A percentile compares a stretch with the other conserved stretches of the same genome.
These are phyloP conservation scores for Lepidurus arcticus DNA, from an alignment of 1,140 invertebrate genomes.

Conservation along the genomic window DNA sequence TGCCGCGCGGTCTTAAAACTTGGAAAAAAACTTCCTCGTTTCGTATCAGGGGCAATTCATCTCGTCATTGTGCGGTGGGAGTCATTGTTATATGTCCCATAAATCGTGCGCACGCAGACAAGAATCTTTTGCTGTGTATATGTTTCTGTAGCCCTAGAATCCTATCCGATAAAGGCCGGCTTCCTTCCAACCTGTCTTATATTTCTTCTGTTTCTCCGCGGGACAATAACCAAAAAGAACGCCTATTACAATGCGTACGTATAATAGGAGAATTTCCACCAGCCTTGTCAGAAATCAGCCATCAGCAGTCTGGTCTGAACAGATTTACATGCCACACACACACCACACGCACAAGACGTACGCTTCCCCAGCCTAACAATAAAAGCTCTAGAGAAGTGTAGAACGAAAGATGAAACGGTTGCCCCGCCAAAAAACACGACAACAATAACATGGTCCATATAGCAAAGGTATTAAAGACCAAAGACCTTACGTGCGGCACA, in stretches of 20 bases:
- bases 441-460: background rate
- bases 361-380: background rate
- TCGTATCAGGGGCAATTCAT: constrained; percentile 6
- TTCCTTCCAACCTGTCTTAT: background rate
- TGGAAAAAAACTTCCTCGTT: background rate
- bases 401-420: background rate
- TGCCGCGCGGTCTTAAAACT: background rate
- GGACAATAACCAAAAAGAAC: background rate
- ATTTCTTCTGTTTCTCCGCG: background rate
- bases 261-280: background rate
- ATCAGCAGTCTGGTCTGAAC: background rate
- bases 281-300: constrained; percentile 6
- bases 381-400: background rate
- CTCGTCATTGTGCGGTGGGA: constrained; percentile 17
- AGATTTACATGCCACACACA: constrained; percentile 7
- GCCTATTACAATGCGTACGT: background rate
- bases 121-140: background rate
- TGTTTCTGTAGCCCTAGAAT: background rate
- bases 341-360: background rate
- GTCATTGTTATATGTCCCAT: background rate
- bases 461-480: background rate
- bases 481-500: background rate
- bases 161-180: background rate
- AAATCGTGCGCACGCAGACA: background rate
- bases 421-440: background rate